Base-by-base conservation (phyloP, 2,888 invertebrate species). In the Latrodectus hesperus region DNA sequence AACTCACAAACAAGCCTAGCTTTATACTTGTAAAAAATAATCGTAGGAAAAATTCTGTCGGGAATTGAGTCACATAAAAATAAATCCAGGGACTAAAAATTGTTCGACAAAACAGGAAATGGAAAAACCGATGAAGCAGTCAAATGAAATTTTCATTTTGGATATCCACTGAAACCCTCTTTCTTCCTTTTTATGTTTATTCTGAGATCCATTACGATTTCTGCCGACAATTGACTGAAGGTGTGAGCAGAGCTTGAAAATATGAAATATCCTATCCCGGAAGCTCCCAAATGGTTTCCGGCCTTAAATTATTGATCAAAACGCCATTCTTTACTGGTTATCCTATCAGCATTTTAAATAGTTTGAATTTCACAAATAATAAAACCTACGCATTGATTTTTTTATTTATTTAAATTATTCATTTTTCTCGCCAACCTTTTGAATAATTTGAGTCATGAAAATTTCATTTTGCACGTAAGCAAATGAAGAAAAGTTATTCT, bases 91-190 rank as follows among this genome's bases (percentile, higher is more conserved):
- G 60, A 60, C 60, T 12, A 60, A n/a, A 12, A 60, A 16, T 12
- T 12, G 26, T 60, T 64, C 76, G 51, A 14, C 38, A 12, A 38
- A n/a, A 49, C 67, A 65, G 65, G 76, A 77, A 77, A 77, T 77
- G 76, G 76, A n/a, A 77, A 76, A 77, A 52, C 76, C 64, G 75
- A 77, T 77, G 76, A 77, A 67, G 76, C 76, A 65, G 65, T 67
- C 38, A 65, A 77, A 77, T 51, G 76, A 38, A 77, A 77, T 65
- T 77, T 77, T 64, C 65, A 49, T 67, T 77, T 77, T 77, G 52
- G 53, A 16, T 60, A 10, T 60, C 38, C n/a, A 12, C 60, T 60
- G 60, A 60, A 12, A 16, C 60, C 60, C 60, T 16, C 8, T 60
- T n/a, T 60, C 10, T 60, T 60, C 12, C 60, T 60, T 60, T 60